Evolutionary conservation across 92 coral and sea anemone species (phyloP).

Genomic region (Umimayanthus chanpuru): DNA sequence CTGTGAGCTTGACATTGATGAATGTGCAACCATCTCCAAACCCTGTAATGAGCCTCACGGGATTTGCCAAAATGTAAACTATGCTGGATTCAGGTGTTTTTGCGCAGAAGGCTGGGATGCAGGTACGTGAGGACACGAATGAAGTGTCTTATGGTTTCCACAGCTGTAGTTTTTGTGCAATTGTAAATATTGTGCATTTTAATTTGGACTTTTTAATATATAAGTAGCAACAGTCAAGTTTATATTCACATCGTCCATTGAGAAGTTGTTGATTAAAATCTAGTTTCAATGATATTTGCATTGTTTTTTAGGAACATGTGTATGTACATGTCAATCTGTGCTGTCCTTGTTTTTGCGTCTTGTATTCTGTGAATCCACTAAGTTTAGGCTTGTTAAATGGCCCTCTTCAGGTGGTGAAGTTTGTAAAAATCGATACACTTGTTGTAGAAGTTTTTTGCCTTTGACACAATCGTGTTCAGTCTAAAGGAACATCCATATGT

Average conservation of each 20-base stretch:
- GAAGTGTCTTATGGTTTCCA: not conserved
- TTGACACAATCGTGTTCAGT: not conserved
- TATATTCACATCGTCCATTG: too few relatives aligned
- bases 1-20: constrained; percentile 77
- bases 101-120: constrained; percentile 16
- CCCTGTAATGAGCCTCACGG: constrained; percentile 47
- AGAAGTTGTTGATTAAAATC: too few relatives aligned
- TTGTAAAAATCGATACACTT: too few relatives aligned
- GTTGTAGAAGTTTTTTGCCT: too few relatives aligned
- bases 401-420: too few relatives aligned
- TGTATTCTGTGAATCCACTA: too few relatives aligned
- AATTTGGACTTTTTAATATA: not conserved
- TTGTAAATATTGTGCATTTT: not conserved
- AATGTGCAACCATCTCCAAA: constrained; percentile 44
- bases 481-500: not conserved
- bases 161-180: not conserved
- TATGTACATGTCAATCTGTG: too few relatives aligned
- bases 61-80: not conserved
- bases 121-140: not conserved
- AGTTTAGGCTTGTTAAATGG: too few relatives aligned
- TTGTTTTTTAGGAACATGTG: too few relatives aligned
- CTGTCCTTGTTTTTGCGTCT: too few relatives aligned
- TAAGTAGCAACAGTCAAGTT: too few relatives aligned
- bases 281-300: too few relatives aligned
- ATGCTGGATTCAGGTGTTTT: constrained; percentile 33